These are phyloP conservation scores for Pandemis cinnamomeana DNA, from an alignment of 2,888 invertebrate genomes.

Conservation along the genomic window DNA sequence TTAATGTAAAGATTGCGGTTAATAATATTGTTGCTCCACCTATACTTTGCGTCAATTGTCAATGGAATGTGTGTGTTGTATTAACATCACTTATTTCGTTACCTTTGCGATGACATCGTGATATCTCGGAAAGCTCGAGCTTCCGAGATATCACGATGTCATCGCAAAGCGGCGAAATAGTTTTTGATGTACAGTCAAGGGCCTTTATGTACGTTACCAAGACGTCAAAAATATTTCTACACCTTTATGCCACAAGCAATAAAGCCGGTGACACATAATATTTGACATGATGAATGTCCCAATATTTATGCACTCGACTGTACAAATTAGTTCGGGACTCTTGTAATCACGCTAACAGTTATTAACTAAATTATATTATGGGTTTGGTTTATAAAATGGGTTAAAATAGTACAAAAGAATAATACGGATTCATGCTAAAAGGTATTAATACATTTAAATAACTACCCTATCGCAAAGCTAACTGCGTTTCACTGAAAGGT, in stretches of 20 bases:
- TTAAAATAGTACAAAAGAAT: neutral
- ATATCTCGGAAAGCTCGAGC: too few relatives aligned
- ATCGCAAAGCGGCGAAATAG: too few relatives aligned
- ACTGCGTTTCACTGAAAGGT: slow-evolving; percentile 49
- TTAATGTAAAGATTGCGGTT: neutral
- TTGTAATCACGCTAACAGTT: neutral
- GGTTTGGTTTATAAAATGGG: neutral
- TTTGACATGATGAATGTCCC: too few relatives aligned
- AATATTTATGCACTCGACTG: too few relatives aligned
- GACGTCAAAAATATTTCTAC: too few relatives aligned
- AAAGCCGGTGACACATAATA: too few relatives aligned
- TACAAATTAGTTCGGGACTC: neutral
- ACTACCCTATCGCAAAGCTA: slow-evolving; percentile 28
- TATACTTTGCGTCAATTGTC: neutral
- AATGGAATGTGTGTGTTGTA: neutral
- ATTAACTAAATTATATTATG: too few relatives aligned
- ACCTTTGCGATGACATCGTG: too few relatives aligned
- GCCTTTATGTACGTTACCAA: too few relatives aligned
- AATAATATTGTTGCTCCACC: neutral
- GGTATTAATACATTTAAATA: slow-evolving; percentile 29
- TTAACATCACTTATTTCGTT: neutral
- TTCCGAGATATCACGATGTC: too few relatives aligned
- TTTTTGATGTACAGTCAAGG: too few relatives aligned
- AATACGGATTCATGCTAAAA: neutral
- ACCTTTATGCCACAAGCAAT: too few relatives aligned